Conservation (phyloP, 1,140 invertebrate genomes). For the Arctopsyche grandis region DNA sequence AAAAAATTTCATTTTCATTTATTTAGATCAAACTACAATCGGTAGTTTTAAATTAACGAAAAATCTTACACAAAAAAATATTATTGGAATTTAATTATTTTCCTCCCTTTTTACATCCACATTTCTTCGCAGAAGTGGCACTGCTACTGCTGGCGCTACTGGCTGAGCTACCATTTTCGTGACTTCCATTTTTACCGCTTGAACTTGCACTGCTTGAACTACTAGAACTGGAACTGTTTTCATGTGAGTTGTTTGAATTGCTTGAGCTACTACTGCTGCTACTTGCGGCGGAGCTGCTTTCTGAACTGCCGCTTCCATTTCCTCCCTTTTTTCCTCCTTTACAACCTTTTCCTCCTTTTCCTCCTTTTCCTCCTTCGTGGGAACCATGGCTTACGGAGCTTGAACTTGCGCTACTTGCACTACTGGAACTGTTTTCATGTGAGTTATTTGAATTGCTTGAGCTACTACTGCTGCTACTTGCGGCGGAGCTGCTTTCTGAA, state of each 20-base stretch:
- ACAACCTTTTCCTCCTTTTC: neutral
- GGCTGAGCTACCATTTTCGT: neutral
- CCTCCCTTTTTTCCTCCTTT: neutral
- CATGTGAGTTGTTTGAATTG: too few relatives aligned
- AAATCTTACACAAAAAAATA: neutral
- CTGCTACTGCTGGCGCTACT: neutral
- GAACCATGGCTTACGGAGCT: neutral
- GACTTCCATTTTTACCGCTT: neutral
- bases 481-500: neutral
- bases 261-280: neutral
- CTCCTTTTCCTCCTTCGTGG: neutral
- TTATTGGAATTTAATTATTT: slow-evolving; percentile 9
- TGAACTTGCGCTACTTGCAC: neutral
- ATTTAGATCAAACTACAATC: too few relatives aligned
- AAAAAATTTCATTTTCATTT: too few relatives aligned
- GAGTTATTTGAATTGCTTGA: neutral
- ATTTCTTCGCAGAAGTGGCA: neutral
- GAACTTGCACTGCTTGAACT: neutral
- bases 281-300: neutral
- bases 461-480: neutral
- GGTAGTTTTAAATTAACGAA: neutral
- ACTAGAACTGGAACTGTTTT: neutral
- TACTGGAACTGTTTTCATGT: neutral
- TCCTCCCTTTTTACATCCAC: slow-evolving; percentile 6
- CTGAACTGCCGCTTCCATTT: neutral